Base-by-base conservation (phyloP, 2,113 vertebrate genomes). In the Egretta garzetta region DNA sequence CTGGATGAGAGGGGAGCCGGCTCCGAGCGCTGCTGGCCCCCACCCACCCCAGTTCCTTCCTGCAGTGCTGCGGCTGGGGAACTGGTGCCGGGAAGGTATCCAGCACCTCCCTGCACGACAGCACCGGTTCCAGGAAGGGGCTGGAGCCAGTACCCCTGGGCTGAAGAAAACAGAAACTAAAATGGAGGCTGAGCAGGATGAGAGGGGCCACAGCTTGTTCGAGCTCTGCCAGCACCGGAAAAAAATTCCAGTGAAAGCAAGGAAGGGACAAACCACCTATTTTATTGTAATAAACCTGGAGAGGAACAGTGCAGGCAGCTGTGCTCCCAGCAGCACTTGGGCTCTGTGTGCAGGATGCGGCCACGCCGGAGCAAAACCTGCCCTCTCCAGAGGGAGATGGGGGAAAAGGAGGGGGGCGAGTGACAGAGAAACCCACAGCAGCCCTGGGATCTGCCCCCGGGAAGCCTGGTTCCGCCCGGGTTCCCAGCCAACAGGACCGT, bases 301-400 rank as follows among this genome's bases (percentile, higher is more conserved):
- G 64, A 39, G 30, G n/a, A 59, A 41, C 52, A 49, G 2, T 1
- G 3, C 30, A 5, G 18, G 24, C 50, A 37, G 56, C 45, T 8
- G 27, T 1, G 47, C 53, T 55, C 12, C 32, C 84, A 20, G 73
- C 39, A 13, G 8, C 5, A 2, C 73, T 22, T 0, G 1, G n/a
- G 71, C 41, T 67, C 56, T 0, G 10, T 0, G 64, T 0, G 60
- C 50, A 27, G 47, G 52, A 90, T 27, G 50, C 0, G 6, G 59
- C 90, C 1, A 3, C 3, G 0, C 27, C 2, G 9, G 39, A 79
- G 50, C 28, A 32, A n/a, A 64, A 2, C n/a, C 5, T 0, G 14
- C 35, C 11, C 0, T 12, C 39, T 66, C 62, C 23, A 4, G 28
- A 12, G 73, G 37, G 32, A 66, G 6, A 15, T 0, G 8, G 60